phyloP scores from a whole-genome alignment of 2,888 invertebrate genomes.

The Tortricodes alternella region DNA sequence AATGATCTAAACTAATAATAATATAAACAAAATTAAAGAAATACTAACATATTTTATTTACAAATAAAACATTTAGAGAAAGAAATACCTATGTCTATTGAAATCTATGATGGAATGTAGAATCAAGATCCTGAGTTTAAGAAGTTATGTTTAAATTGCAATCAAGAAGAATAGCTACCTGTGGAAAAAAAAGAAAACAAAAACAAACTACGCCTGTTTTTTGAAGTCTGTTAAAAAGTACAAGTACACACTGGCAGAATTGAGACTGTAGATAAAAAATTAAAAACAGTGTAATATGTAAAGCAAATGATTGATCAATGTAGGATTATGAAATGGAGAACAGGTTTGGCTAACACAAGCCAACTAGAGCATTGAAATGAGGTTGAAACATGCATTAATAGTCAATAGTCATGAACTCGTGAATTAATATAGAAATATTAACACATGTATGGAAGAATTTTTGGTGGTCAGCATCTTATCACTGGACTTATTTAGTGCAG shows the following conservation, averaged over 20 bases:
- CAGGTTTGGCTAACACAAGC: not conserved
- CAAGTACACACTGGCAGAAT: not conserved
- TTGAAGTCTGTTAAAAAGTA: not conserved
- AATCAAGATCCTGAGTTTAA: conserved; percentile 3
- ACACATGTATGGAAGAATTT: conserved; percentile 38
- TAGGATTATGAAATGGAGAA: conserved; percentile 9
- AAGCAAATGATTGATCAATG: not conserved
- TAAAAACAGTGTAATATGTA: not conserved
- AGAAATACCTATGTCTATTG: conserved; percentile 16
- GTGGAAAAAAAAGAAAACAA: too few relatives aligned
- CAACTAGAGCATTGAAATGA: conserved; percentile 32
- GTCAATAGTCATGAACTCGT: conserved; percentile 7
- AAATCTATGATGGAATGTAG: conserved; percentile 31
- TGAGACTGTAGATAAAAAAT: conserved; percentile 17
- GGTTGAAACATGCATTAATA: conserved; percentile 12
- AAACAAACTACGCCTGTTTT: too few relatives aligned
- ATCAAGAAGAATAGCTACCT: too few relatives aligned
- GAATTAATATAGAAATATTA: not conserved
- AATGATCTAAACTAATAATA: not conserved
- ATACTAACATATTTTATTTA: not conserved
- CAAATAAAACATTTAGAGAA: too few relatives aligned
- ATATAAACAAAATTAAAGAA: not conserved
- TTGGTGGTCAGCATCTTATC: conserved; percentile 42
- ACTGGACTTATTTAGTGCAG: conserved; percentile 49
- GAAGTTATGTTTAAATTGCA: not conserved